Percentiles rank a stretch among this genome's conserved stretches.
Conservation (phyloP, 2,113 vertebrate genomes). For the human (Homo sapiens) region GRCh38 chr5:11489001-11489500, state of each 20-base stretch:
- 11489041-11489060: background rate
- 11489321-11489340: background rate
- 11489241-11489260: background rate
- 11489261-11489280: background rate
- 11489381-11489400: background rate
- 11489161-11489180: background rate
- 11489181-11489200: background rate
- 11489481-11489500: conserved; percentile 19
- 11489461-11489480: background rate
- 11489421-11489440: background rate
- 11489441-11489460: background rate
- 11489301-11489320: background rate
- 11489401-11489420: background rate
- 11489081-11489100: background rate
- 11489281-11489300: background rate
- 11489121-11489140: background rate
- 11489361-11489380: background rate
- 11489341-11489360: background rate
- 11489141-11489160: background rate
- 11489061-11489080: background rate
- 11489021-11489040: background rate
- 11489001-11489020: background rate
- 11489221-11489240: background rate
- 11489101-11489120: background rate
- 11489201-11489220: background rate